These are phyloP conservation scores for Eretmochelys imbricata DNA, from an alignment of 2,113 vertebrate species.

Conservation along the genomic window DNA sequence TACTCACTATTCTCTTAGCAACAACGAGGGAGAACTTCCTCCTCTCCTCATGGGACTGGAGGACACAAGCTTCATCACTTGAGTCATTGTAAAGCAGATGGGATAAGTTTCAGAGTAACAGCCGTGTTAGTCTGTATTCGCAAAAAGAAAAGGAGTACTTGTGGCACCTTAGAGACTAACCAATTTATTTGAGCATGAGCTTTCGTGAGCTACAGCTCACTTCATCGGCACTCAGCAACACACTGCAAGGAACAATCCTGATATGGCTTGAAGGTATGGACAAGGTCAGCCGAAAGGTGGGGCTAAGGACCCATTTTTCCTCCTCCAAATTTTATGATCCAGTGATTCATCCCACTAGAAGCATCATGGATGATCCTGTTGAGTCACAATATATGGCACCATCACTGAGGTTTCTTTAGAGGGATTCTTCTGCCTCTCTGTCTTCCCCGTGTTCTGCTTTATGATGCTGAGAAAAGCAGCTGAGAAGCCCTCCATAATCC, in stretches of 20 bases:
- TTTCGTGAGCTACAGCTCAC: too few species aligned
- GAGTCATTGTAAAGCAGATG: not conserved
- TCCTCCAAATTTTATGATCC: not conserved
- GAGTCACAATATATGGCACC: not conserved
- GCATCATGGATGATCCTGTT: not conserved
- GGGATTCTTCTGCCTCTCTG: not conserved
- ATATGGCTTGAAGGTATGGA: not conserved
- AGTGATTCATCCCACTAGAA: not conserved
- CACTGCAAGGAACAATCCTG: rapidly evolving
- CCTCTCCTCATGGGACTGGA: not conserved
- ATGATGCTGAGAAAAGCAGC: slow-evolving; percentile 63
- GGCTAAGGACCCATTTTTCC: not conserved
- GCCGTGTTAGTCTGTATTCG: too few species aligned
- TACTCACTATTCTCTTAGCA: not conserved
- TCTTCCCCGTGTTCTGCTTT: slow-evolving; percentile 21
- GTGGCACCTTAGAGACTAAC: too few species aligned
- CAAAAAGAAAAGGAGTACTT: too few species aligned
- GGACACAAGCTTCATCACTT: not conserved
- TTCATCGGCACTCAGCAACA: not conserved
- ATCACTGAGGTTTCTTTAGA: not conserved
- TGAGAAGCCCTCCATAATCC: slow-evolving; percentile 48
- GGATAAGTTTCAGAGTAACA: too few species aligned
- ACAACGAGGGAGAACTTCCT: not conserved
- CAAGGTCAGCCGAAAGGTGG: rapidly evolving
- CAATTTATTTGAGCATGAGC: too few species aligned